These are phyloP conservation scores for Volucella inflata DNA, from an alignment of 2,888 invertebrate genomes.

Conservation along the genomic window DNA sequence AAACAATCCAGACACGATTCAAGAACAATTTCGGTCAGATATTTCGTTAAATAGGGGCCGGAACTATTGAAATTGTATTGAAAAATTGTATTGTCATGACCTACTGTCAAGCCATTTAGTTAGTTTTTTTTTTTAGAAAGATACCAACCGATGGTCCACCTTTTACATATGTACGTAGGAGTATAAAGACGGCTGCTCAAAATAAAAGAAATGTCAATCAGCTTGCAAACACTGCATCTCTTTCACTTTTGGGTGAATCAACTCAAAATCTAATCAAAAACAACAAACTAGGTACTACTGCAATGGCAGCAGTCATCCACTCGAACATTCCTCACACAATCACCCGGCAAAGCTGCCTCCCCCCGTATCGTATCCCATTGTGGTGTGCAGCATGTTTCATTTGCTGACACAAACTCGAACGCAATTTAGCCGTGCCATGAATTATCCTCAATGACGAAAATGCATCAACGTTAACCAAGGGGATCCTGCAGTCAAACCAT, in stretches of 20 bases:
- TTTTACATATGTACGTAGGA: no score
- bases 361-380: not conserved
- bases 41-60: no score
- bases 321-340: conserved; percentile 16
- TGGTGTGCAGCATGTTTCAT: conserved; percentile 65
- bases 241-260: conserved; percentile 24
- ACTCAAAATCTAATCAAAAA: conserved; percentile 52
- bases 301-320: conserved; percentile 36
- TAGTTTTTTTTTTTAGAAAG: no score
- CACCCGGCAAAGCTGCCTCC: not conserved
- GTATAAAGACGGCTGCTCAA: not conserved
- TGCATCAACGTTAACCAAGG: conserved; percentile 60
- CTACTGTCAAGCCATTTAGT: no score
- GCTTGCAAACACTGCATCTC: not conserved
- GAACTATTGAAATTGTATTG: no score
- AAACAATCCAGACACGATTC: no score
- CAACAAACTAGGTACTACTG: conserved; percentile 32
- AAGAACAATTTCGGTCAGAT: no score
- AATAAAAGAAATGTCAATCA: not conserved
- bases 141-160: no score
- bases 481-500: conserved; percentile 33
- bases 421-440: conserved; percentile 62
- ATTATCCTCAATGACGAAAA: conserved; percentile 67
- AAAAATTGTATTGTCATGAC: no score
- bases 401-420: conserved; percentile 60